A percentile compares a stretch with the other conserved stretches of the same genome.
These are phyloP conservation scores for Oegoconia quadripuncta DNA, from an alignment of 2,888 invertebrate species.

Conservation along the genomic window DNA sequence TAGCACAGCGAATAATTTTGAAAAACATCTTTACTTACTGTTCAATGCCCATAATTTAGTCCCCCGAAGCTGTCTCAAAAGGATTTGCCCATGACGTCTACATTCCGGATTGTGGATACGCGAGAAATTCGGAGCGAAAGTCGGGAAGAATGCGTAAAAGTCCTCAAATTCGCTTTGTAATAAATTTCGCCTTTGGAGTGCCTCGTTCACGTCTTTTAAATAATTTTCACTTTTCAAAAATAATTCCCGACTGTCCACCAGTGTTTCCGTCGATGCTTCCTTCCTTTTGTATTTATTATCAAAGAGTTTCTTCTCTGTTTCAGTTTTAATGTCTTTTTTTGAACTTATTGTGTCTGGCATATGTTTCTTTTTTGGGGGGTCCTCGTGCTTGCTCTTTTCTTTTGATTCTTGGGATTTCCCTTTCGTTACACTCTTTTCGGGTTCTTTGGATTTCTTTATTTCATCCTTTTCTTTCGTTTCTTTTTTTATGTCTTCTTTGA, in stretches of 20 bases:
- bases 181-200: conserved; percentile 60
- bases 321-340: conserved; percentile 21
- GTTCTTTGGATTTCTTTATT: conserved; percentile 15
- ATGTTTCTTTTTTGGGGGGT: conserved; percentile 18
- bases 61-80: conserved; percentile 82
- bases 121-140: conserved; percentile 84
- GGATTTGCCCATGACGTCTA: conserved; percentile 83
- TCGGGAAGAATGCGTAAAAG: conserved; percentile 82
- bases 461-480: conserved; percentile 5
- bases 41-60: conserved; percentile 85
- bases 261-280: conserved; percentile 31
- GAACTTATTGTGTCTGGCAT: conserved; percentile 23
- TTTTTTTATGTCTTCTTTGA: conserved; percentile 10
- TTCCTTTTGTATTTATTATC: too few relatives aligned
- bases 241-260: conserved; percentile 33
- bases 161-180: conserved; percentile 79
- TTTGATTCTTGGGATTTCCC: not conserved
- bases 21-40: conserved; percentile 74
- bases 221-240: conserved; percentile 39
- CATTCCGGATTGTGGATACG: conserved; percentile 82
- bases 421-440: conserved; percentile 8
- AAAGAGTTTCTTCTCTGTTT: conserved; percentile 25
- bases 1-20: not conserved
- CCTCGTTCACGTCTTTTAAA: conserved; percentile 57
- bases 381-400: conserved; percentile 11